These are phyloP conservation scores for Watsonalla cultraria DNA, from an alignment of 2,888 invertebrate species.

Conservation along the genomic window DNA sequence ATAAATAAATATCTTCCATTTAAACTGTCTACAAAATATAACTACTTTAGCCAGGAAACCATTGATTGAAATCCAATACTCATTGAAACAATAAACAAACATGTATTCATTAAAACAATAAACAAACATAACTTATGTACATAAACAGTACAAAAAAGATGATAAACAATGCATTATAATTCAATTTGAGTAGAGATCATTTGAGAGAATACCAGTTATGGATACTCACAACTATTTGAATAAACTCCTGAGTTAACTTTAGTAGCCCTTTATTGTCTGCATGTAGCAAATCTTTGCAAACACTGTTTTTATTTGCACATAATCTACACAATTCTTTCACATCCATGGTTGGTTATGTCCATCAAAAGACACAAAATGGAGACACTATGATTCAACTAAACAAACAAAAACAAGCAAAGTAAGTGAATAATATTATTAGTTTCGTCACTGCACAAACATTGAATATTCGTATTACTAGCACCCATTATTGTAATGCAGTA, in stretches of 20 bases:
- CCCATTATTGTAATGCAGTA: no score
- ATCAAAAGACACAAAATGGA: background rate
- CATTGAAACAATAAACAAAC: no score
- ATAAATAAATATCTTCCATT: no score
- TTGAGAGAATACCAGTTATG: background rate
- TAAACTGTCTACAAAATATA: no score
- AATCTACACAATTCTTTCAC: slow-evolving; percentile 62
- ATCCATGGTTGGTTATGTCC: slow-evolving; percentile 7
- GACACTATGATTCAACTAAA: background rate
- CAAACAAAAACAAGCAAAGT: background rate
- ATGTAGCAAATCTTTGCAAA: slow-evolving; percentile 62
- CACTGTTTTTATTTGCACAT: slow-evolving; percentile 60
- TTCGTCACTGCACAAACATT: no score
- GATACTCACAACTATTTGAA: slow-evolving; percentile 57
- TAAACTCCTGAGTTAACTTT: slow-evolving; percentile 58
- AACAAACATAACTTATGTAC: no score
- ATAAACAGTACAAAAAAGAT: no score
- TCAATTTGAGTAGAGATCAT: background rate
- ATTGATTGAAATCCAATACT: no score
- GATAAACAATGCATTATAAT: background rate
- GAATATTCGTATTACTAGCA: no score
- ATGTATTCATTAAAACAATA: no score
- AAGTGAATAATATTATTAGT: no score
- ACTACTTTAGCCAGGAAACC: no score
- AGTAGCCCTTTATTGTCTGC: slow-evolving; percentile 55